These are phyloP conservation scores for Cantharis rufa DNA, from an alignment of 2,888 invertebrate genomes.

Conservation along the genomic window DNA sequence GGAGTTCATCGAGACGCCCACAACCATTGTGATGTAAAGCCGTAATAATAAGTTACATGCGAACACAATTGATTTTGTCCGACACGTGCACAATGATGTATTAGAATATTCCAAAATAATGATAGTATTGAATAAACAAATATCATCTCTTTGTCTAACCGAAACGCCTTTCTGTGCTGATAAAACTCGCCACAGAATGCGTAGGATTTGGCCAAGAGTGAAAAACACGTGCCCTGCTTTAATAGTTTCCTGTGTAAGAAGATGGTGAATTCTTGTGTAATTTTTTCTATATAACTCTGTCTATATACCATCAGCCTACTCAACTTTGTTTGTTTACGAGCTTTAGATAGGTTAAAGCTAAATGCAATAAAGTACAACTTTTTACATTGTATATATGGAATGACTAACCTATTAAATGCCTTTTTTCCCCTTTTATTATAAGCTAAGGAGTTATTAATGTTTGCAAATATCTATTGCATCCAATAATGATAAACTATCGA, in stretches of 20 bases:
- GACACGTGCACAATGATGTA: slow-evolving; percentile 55
- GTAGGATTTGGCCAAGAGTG: slow-evolving; percentile 34
- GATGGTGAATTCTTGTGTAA: slow-evolving; percentile 26
- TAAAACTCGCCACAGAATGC: slow-evolving; percentile 26
- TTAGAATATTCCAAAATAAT: slow-evolving; percentile 55
- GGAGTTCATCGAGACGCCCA: slow-evolving; percentile 53
- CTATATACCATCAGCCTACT: slow-evolving; percentile 32
- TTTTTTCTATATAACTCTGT: slow-evolving; percentile 19
- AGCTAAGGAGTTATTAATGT: neutral
- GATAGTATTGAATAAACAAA: slow-evolving; percentile 43
- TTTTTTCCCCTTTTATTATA: neutral
- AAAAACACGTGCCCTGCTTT: slow-evolving; percentile 36
- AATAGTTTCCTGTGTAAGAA: slow-evolving; percentile 26
- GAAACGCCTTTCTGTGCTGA: neutral
- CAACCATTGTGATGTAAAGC: slow-evolving; percentile 47
- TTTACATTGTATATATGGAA: slow-evolving; percentile 4
- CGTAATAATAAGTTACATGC: slow-evolving; percentile 48
- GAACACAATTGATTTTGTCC: slow-evolving; percentile 53
- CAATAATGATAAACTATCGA: neutral
- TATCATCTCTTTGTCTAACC: slow-evolving; percentile 13
- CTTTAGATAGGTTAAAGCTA: slow-evolving; percentile 28
- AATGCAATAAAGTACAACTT: slow-evolving; percentile 14
- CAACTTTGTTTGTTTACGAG: slow-evolving; percentile 33
- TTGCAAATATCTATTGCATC: neutral
- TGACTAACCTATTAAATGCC: neutral